Base-by-base conservation (phyloP, 2,113 vertebrate genomes). In the Melanostigma gelatinosum region DNA sequence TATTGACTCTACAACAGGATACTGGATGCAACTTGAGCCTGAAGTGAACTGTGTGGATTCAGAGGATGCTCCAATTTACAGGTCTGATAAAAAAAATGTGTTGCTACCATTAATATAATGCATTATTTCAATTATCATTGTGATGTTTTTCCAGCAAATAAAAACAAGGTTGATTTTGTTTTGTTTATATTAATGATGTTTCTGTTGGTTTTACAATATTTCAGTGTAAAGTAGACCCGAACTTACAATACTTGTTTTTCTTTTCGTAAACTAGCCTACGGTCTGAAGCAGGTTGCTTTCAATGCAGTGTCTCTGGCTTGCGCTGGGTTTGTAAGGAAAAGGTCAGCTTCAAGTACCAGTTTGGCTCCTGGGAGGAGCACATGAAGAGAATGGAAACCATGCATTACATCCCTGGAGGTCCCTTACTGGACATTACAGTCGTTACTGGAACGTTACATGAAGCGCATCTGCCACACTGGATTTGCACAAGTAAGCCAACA, bases 391-490 rank as follows among this genome's bases (percentile, higher is more conserved):
- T 70, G 50, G 22, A 57, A 27, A 8, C 3, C 54, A 34, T 44
- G 9, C 29, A 63, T 0, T 82, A 72, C 71, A 57, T 79, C 12
- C 70, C 82, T 36, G 86, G 54, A 55, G 86, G 85, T 24, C 82
- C 82, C 10, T 46, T 87, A 20, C 38, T 85, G 12, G 62, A 87
- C 75, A 50, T 87, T 27, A 38, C 57, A 44, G 38, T 87, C 54
- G 67, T 8, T 27, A 7, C 34, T 57, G 86, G 86, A 16, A 52
- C 42, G 38, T 18, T 85, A 2, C 61, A 72, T 24, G 66, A 75
- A 60, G 82, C 81, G 1, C 4, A 72, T 32, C 48, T 87, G 44
- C 86, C 78, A 1, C 86, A 87, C 75, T 84, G 78, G 82, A 57
- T 85, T 68, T 73, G 75, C 64, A 69, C 24, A 46, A 15, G 64